Conservation (phyloP, 2,888 invertebrate species). For the Brachyptera risi region DNA sequence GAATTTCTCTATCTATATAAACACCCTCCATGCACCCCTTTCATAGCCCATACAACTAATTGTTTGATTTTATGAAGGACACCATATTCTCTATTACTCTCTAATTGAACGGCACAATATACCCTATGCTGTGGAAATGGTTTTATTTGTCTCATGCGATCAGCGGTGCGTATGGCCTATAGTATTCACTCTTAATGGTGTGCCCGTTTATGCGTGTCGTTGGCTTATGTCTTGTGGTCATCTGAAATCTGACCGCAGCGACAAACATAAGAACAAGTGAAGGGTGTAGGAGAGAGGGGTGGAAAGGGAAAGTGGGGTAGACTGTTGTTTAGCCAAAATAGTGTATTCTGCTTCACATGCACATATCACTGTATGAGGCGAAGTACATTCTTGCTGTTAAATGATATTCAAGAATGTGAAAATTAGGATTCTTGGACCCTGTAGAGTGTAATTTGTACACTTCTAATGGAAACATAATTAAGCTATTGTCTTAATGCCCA, state of each 20-base stretch:
- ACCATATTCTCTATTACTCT: too few relatives aligned
- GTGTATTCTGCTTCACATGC: background rate
- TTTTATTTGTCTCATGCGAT: too few relatives aligned
- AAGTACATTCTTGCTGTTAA: constrained; percentile 4
- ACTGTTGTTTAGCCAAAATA: background rate
- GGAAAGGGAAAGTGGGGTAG: background rate
- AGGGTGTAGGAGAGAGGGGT: background rate
- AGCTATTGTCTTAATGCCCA: background rate
- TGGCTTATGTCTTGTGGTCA: background rate
- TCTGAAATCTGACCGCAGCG: background rate
- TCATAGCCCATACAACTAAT: too few relatives aligned
- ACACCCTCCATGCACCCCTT: too few relatives aligned
- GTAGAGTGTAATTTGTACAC: background rate
- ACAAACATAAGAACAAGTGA: background rate
- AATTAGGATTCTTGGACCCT: constrained; percentile 6
- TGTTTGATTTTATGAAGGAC: too few relatives aligned
- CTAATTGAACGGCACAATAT: too few relatives aligned
- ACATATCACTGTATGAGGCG: background rate
- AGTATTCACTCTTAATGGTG: too few relatives aligned
- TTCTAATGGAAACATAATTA: background rate
- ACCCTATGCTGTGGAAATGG: too few relatives aligned
- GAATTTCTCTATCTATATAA: too few relatives aligned
- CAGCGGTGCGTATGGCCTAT: too few relatives aligned
- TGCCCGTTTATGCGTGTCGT: too few relatives aligned
- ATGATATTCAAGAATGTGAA: constrained; percentile 2